Conservation (phyloP, 2,113 vertebrate species). For the Microtus richardsoni region DNA sequence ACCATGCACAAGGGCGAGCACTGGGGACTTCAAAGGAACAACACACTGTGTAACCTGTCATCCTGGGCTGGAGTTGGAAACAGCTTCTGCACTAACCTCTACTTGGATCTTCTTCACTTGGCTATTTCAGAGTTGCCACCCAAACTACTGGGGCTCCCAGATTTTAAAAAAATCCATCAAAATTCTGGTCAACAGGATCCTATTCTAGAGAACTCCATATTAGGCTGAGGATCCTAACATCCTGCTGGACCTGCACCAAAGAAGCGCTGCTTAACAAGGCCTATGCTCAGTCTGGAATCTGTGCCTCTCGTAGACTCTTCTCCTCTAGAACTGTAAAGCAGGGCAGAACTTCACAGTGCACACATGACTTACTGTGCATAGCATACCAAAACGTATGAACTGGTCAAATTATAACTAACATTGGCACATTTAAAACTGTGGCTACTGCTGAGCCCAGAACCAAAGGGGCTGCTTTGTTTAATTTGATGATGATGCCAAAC, state of each 20-base stretch:
- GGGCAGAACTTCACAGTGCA: neutral
- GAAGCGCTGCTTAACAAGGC: neutral
- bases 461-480: neutral
- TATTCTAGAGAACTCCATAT: neutral
- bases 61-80: neutral
- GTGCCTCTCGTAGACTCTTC: neutral
- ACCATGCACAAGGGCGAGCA: neutral
- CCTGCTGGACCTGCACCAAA: neutral
- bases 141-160: neutral
- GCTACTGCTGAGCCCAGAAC: neutral
- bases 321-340: neutral
- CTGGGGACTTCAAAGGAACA: neutral
- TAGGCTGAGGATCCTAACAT: neutral
- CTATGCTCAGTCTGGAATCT: neutral
- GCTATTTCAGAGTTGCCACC: neutral
- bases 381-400: neutral
- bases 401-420: constrained; percentile 10
- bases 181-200: neutral
- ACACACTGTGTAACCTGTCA: neutral
- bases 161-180: neutral
- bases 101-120: neutral
- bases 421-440: neutral
- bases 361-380: neutral
- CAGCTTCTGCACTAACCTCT: neutral
- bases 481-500: neutral